A percentile compares a stretch with the other conserved stretches of the same genome.
Evolutionary conservation across 2,797 vertebrate species (phyloP).

Genomic region (Remorina albescens): DNA sequence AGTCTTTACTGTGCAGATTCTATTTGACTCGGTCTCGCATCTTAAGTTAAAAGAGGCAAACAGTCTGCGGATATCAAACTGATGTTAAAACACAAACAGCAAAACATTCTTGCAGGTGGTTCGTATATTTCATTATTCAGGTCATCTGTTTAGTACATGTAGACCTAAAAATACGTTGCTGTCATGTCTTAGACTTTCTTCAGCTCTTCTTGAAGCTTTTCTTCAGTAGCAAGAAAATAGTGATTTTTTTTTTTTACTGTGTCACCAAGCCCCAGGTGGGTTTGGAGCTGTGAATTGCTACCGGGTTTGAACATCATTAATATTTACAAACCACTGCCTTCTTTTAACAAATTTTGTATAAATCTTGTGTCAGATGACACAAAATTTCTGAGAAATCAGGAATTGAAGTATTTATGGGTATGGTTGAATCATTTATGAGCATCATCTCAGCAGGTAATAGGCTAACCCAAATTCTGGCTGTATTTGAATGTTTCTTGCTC

Average conservation of each 20-base stretch:
- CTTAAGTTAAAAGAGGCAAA: background rate
- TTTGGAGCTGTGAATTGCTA: background rate
- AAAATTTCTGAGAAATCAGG: background rate
- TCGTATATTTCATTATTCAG: conserved; percentile 8
- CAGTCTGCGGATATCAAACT: conserved; percentile 7
- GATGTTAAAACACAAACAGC: conserved; percentile 24
- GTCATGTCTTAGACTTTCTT: background rate
- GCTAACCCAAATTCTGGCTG: background rate
- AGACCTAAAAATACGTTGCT: background rate
- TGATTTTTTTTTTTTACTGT: background rate
- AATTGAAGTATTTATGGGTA: background rate
- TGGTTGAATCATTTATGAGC: background rate
- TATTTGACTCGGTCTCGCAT: background rate
- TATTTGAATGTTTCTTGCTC: background rate
- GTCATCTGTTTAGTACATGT: background rate
- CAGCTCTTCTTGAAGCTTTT: too few species aligned
- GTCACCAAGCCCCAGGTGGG: background rate
- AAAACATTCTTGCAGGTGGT: conserved; percentile 1
- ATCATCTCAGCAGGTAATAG: background rate
- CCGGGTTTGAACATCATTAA: background rate
- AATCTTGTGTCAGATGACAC: background rate
- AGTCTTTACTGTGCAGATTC: background rate
- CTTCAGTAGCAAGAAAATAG: background rate
- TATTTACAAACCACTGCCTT: background rate
- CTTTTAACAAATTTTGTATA: background rate